Base-by-base conservation (phyloP, 2,888 invertebrate genomes). In the Amiota mariae region DNA sequence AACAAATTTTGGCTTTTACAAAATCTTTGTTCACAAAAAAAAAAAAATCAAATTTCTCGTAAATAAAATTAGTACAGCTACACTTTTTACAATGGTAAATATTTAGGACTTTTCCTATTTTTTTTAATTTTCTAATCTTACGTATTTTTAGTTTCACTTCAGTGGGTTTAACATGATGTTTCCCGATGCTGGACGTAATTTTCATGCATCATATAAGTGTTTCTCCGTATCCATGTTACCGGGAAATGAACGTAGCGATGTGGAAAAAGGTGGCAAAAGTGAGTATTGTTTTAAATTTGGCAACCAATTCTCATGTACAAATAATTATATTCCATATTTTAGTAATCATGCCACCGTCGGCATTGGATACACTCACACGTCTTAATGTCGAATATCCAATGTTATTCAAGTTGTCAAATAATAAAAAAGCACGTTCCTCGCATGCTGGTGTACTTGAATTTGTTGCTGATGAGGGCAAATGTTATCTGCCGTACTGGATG, bases 401-500 rank as follows among this genome's bases (percentile, higher is more conserved):
- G 99, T 92, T 99, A 74, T 99, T 99, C 89, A 98, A 98, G 89
- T 91, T 99, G 51, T 96, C 94, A 46, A 98, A 98, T 89, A 94
- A 94, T 81, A 95, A 95, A 85, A 94, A 94, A 8, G 94, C 94
- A 78, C 92, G 97, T 76, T 92, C 94, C 47, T 98, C 98, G 11
- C 99, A 99, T 89, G 97, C 97, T 88, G 98, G 98, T 72, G 99
- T 99, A 0, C 90, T 99, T 77, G 99, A 99, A 90, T 99, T 99
- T 92, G 97, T 99, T 9, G 99, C 99, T 11, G 98, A 99, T 89
- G 99, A 99, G 90, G 99, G 98, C 47, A 96, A 96, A 91, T 97
- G 98, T 63, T 99, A 98, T 90, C 92, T 99, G 80, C 99, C 99
- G n/a, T 95, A 97, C 87, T 99, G 99, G 99, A 98, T 98, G 98